Base-by-base conservation (phyloP, 2,888 invertebrate species). In the Adineta ricciae region DNA sequence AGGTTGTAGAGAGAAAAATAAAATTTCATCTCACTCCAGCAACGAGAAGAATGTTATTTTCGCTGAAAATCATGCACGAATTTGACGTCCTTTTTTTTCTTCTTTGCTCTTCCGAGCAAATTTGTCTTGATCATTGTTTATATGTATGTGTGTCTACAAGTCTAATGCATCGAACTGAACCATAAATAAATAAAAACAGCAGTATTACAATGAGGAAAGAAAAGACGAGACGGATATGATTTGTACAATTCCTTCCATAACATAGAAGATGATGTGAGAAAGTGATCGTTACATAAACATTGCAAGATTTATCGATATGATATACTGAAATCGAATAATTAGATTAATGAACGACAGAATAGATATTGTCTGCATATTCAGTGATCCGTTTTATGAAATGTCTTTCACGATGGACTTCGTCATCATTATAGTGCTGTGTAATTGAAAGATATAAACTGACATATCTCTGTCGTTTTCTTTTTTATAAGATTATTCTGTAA, bases 391-490 rank as follows among this genome's bases (percentile, higher is more conserved):
- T 14, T 27, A 64, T 64, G 32, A 32, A 32, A 27, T 32, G 64
- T 64, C 27, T 64, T 14, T 64, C 46, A 11, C 46, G 46, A 46
- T 11, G 46, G 46, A 46, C 46, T 46, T 46, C 46, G 11, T 46
- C 11, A 46, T 46, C 46, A 46, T 46, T 46, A 46, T 11, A 27
- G 27, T 64, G 64, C 27, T 64, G 32, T 64, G 14, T 64, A 64
- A 64, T 64, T 64, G 64, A 64, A 64, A 64, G 27, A 64, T 64
- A 27, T 64, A 64, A 64, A 64, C 64, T 64, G 64, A 64, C 64
- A 64, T 64, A 27, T 64, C n/a, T n/a, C 64, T 64, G 64, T 64
- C 64, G 9, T 32, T 64, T 64, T n/a, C n/a, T n/a, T 64, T 64
- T 64, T 27, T n/a, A n/a, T 27, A 64, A 27, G 56, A 64, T 64